Evolutionary conservation across 2,888 invertebrate species (phyloP).

Genomic region (Pilophorus perplexus): DNA sequence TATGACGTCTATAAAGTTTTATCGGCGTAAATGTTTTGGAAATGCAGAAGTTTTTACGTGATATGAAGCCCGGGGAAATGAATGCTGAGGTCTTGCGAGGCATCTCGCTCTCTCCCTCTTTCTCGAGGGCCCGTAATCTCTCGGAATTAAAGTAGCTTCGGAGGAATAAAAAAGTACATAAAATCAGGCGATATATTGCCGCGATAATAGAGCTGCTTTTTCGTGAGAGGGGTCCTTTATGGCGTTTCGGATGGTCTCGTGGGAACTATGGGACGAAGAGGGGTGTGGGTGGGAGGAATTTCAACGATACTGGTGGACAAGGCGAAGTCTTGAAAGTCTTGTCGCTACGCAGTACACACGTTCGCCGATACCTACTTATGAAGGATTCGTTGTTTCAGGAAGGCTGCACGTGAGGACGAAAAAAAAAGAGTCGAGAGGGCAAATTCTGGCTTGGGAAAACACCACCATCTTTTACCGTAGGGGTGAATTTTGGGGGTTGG

Average conservation of each 20-base stretch:
- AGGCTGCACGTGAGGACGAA: neutral
- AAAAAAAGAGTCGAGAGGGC: neutral
- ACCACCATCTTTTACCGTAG: conserved; percentile 9
- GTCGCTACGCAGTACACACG: too few species aligned
- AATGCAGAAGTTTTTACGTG: conserved; percentile 14
- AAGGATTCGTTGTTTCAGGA: neutral
- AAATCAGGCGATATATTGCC: conserved; percentile 35
- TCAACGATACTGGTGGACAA: too few species aligned
- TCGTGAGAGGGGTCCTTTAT: conserved; percentile 7
- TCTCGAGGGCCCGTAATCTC: conserved; percentile 24
- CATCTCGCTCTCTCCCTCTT: neutral
- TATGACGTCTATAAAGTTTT: conserved; percentile 26
- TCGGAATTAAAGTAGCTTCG: conserved; percentile 34
- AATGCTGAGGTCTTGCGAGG: neutral
- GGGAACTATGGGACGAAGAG: neutral
- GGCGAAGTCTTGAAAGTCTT: too few species aligned
- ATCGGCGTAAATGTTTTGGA: conserved; percentile 38
- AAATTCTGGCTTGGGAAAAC: conserved; percentile 18
- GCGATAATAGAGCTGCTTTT: conserved; percentile 38
- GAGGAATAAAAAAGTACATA: conserved; percentile 37
- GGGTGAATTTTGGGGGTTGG: neutral
- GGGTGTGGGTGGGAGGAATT: neutral
- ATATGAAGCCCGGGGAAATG: conserved; percentile 20
- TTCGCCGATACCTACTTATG: too few species aligned
- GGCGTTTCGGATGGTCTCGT: neutral